Evolutionary conservation across 2,797 vertebrate species (phyloP).

Genomic region (Threskiornis aethiopicus): DNA sequence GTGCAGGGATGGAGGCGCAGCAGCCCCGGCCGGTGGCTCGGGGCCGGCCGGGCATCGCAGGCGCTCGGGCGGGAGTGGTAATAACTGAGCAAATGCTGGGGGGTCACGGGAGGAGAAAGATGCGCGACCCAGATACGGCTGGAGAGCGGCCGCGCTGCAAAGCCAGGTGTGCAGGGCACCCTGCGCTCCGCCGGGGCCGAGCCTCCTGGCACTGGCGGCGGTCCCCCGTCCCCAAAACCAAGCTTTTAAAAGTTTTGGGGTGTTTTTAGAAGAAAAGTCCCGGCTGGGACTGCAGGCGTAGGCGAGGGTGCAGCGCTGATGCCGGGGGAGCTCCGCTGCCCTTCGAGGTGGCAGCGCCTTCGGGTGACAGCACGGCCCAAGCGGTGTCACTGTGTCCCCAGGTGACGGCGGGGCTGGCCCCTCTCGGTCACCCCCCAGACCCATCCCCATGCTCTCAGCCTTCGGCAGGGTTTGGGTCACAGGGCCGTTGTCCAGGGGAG

Average conservation of each 20-base stretch:
- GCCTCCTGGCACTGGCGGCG: not conserved
- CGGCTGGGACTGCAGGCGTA: rapidly evolving
- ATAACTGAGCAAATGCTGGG: not conserved
- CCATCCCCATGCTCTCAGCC: rapidly evolving
- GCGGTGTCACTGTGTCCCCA: not conserved
- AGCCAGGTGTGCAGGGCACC: not conserved
- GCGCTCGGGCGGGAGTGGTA: not conserved
- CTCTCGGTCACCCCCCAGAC: rapidly evolving
- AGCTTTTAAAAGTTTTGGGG: not conserved
- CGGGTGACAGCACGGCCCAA: rapidly evolving
- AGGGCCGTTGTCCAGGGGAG: rapidly evolving
- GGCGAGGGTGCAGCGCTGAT: rapidly evolving
- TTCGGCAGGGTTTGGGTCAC: not conserved
- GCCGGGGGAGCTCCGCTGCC: not conserved
- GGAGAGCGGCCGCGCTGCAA: rapidly evolving
- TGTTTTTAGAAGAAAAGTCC: not conserved
- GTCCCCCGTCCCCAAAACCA: not conserved
- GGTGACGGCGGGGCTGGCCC: rapidly evolving
- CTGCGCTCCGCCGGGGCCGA: too few species aligned
- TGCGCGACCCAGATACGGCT: not conserved
- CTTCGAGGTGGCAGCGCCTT: not conserved
- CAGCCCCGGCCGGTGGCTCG: not conserved
- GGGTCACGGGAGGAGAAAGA: constrained; percentile 37
- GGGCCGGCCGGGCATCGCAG: not conserved
- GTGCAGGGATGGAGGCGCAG: not conserved